Evolutionary conservation across 1,140 invertebrate species (phyloP), one percentile per base, ranked within the genome.

Genomic region (Philotrypesis tridentata): DNA sequence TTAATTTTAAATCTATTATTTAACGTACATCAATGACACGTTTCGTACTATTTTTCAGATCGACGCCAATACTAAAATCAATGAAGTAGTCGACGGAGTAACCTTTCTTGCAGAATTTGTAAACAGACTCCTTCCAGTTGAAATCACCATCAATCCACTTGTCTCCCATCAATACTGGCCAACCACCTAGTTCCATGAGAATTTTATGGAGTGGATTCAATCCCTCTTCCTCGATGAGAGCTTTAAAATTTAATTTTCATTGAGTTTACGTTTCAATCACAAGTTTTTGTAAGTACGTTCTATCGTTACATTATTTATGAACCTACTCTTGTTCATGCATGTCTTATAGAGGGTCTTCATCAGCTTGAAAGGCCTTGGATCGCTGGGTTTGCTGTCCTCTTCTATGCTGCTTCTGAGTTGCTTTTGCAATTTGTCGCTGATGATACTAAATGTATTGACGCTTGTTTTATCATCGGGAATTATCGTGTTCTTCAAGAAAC

Each of bases 71-170:
- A 48, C 96, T 97, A 85, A 98, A 97, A 87, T 98, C 97, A n/a
- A 99, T 93, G 87, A 98, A 95, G 87, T 98, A 98, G 89, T 98
- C 97, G 61, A 97, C 95, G 8, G 96, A 97, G 88, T 97, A 97
- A 5, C 97, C 98, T 7, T 93, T 90, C 71, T 92, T 91, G 25
- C 96, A 93, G 91, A 97, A 97, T 78, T 94, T 95, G 91, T 96
- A 97, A 5, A 97, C 95, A 11, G 95, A 95, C 82, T 97, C 93
- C 85, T 95, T 95, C 97, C 97, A 98, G 67, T 95, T 93, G 90
- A 96, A 97, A 1, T 92, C 88, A 27, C 93, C 94, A 0, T 93
- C 92, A 79, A 95, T 93, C 97, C 97, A 98, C 0, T 85, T 85
- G 6, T 95, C 93, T 0, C 95, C 96, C 84, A 96, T 95, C 1